These are phyloP conservation scores for Procambarus virginalis DNA, from an alignment of 1,140 invertebrate species.

Conservation along the genomic window DNA sequence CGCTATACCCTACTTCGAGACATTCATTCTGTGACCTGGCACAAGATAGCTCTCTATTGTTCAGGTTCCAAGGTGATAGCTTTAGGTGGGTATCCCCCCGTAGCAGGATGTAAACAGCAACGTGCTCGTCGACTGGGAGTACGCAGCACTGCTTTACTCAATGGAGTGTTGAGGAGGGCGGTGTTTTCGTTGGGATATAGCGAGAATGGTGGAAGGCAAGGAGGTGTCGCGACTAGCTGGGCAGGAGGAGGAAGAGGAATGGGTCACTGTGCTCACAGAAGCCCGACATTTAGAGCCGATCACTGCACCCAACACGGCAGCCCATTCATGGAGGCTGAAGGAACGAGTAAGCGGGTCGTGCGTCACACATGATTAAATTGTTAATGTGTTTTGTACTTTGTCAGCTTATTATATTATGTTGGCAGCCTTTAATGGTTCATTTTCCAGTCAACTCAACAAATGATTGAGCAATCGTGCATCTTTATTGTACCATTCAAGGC, in stretches of 20 bases:
- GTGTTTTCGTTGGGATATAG: not conserved
- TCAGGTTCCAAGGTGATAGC: not conserved
- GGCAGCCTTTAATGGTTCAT: too few relatives aligned
- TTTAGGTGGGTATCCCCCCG: not conserved
- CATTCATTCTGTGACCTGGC: not conserved
- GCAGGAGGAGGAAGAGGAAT: slow-evolving; percentile 50
- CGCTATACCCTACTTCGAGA: not conserved
- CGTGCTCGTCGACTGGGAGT: slow-evolving; percentile 3
- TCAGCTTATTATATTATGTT: too few relatives aligned
- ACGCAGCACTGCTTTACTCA: not conserved
- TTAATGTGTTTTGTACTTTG: too few relatives aligned
- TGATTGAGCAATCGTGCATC: too few relatives aligned
- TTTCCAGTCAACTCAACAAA: too few relatives aligned
- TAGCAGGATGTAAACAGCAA: slow-evolving; percentile 44
- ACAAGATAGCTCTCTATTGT: not conserved
- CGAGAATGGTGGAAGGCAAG: slow-evolving; percentile 17
- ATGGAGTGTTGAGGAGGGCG: not conserved
- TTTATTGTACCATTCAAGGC: too few relatives aligned
- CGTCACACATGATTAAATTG: not conserved
- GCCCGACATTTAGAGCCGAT: slow-evolving; percentile 47
- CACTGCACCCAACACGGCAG: slow-evolving; percentile 48
- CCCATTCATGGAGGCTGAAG: slow-evolving; percentile 61
- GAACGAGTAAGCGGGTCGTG: slow-evolving; percentile 22
- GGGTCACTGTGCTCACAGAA: slow-evolving; percentile 29
- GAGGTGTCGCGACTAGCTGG: not conserved